Evolutionary conservation across 2,113 vertebrate genomes (phyloP), one percentile per base, ranked within the genome.

Genomic region (Siniperca knerii): DNA sequence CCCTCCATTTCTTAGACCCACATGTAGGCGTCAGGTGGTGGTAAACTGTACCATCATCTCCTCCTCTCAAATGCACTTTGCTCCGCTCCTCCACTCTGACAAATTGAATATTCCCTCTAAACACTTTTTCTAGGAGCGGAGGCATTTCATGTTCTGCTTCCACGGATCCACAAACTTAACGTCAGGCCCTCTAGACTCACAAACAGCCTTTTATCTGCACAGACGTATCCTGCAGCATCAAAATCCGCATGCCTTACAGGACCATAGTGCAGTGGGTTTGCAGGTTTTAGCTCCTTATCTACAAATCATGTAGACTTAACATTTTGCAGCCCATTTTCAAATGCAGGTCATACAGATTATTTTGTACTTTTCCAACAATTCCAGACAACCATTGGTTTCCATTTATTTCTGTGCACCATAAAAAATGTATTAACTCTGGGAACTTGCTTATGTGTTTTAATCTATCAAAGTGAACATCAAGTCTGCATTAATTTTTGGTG

Each of bases 101-200:
- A 87, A 89, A 89, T 89, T 89, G 74, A 93, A 90, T 86, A 89
- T 94, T 90, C 86, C 82, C 61, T 86, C 84, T 82, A 77, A 94
- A 91, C 68, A 79, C 72, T 78, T 90, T 91, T 84, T 85, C 83
- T 68, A 75, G 33, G 18, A 85, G 90, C 50, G 75, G 67, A 81
- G 58, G 37, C 73, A 64, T 89, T 88, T 91, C 82, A 77, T 88
- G 81, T 88, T 92, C 79, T 72, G 73, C 84, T 68, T 86, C 76
- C 40, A n/a, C 6, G 37, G 84, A 79, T 82, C 70, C 12, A 18
- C 84, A 86, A 84, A 86, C 79, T 76, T 55, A 23, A 77, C 55
- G 10, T 83, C 78, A 68, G 58, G 8, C 48, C 58, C 55, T 74
- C 55, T 20, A 37, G 46, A 86, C 61, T 89, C 66, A 72, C 71